phyloP scores from a whole-genome alignment of 2,113 vertebrate species.

The Oplegnathus fasciatus region DNA sequence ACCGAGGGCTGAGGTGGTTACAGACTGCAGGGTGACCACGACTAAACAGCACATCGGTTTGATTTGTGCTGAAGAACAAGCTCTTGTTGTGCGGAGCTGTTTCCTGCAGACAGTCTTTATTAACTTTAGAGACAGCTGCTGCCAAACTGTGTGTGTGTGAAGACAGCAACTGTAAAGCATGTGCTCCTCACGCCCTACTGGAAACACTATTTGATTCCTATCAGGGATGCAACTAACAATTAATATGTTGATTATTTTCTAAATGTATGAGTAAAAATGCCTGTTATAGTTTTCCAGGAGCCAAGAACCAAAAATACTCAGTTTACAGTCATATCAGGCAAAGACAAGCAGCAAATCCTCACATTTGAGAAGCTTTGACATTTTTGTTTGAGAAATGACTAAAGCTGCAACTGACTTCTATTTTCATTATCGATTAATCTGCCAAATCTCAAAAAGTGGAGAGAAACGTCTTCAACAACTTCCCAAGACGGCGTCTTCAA shows the following conservation, averaged over 20 bases:
- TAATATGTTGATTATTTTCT: not conserved
- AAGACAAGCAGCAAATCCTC: not conserved
- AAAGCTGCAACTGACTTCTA: too few relatives aligned
- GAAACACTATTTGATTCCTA: not conserved
- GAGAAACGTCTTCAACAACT: too few relatives aligned
- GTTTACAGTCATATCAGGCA: too few relatives aligned
- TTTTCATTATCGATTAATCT: too few relatives aligned
- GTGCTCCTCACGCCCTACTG: not conserved
- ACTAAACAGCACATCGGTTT: not conserved
- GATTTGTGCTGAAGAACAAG: conserved; percentile 14
- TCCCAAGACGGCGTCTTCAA: too few relatives aligned
- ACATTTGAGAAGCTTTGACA: not conserved
- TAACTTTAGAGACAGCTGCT: conserved; percentile 62
- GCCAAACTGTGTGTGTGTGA: conserved; percentile 11
- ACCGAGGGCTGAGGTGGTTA: not conserved
- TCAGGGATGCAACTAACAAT: not conserved
- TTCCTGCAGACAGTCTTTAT: conserved; percentile 9
- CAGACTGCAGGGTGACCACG: not conserved
- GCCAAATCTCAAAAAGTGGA: too few relatives aligned
- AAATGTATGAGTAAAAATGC: not conserved
- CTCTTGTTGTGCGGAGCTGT: not conserved
- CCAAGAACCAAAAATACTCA: not conserved
- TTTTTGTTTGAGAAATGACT: too few relatives aligned
- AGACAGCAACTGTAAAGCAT: conserved; percentile 29
- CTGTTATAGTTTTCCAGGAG: not conserved